Evolutionary conservation across 2,113 vertebrate species (phyloP).

Genomic region (Calonectris borealis): DNA sequence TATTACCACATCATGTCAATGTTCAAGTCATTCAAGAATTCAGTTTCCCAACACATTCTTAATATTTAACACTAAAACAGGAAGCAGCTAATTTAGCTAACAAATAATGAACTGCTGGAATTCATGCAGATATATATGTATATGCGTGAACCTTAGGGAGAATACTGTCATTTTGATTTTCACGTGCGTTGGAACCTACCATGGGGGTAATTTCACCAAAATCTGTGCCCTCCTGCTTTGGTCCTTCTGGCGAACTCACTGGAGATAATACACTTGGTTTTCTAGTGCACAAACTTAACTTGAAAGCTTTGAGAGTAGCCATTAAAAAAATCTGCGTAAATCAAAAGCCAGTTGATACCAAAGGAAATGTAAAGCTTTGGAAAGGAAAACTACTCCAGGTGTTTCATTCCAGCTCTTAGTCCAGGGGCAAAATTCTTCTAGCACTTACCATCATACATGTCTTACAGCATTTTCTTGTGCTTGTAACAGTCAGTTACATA

Average conservation of each 20-base stretch:
- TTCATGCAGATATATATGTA: not conserved
- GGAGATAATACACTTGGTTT: not conserved
- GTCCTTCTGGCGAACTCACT: not conserved
- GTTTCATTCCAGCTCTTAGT: not conserved
- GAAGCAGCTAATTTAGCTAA: not conserved
- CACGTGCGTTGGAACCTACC: accelerated
- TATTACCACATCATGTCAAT: not conserved
- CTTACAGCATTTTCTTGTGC: not conserved
- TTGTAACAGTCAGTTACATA: not conserved
- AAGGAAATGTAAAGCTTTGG: not conserved
- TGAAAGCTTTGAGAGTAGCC: not conserved
- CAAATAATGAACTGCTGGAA: not conserved
- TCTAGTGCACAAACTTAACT: not conserved
- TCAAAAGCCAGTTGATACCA: not conserved
- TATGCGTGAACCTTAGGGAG: not conserved
- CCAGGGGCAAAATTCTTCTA: not conserved
- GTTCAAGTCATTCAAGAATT: not conserved
- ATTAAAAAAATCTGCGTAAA: not conserved
- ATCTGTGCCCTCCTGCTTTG: not conserved
- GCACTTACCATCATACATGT: not conserved
- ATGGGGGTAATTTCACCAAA: not conserved
- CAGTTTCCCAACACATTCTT: not conserved
- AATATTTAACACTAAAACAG: not conserved
- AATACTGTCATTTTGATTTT: not conserved
- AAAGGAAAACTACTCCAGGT: not conserved